These are phyloP conservation scores for Takifugu rubripes DNA, from an alignment of 2,797 vertebrate genomes.

Conservation along the genomic window DNA sequence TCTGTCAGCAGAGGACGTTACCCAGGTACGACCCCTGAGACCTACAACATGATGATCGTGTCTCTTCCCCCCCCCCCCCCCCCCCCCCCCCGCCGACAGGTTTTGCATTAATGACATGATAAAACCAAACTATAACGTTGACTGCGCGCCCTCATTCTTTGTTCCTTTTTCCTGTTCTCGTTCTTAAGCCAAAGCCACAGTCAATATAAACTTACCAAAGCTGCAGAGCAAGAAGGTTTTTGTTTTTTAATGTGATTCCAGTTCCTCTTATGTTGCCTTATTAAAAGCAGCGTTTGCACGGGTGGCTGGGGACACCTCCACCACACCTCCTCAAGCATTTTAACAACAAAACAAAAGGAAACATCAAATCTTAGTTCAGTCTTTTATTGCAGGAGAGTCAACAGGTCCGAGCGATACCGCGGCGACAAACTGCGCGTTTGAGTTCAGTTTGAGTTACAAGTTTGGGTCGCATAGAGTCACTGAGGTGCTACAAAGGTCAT, in stretches of 20 bases:
- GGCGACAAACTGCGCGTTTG: conserved; percentile 35
- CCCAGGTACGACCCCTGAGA: conserved; percentile 28
- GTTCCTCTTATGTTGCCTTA: conserved; percentile 83
- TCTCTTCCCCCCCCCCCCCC: conserved; percentile 15
- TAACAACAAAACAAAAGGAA: conserved; percentile 26
- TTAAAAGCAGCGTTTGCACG: conserved; percentile 81
- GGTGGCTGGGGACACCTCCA: conserved; percentile 69
- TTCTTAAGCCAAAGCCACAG: conserved; percentile 79
- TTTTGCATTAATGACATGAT: conserved; percentile 67
- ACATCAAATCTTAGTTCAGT: conserved; percentile 19
- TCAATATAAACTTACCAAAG: conserved; percentile 83
- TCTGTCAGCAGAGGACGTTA: conserved; percentile 21
- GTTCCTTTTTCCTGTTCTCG: conserved; percentile 67
- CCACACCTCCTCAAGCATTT: conserved; percentile 63
- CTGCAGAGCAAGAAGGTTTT: conserved; percentile 64
- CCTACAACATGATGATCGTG: conserved; percentile 5
- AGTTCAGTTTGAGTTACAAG: conserved; percentile 30
- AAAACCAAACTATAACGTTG: conserved; percentile 68
- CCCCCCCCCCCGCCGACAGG: conserved; percentile 35
- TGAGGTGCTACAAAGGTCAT: conserved; percentile 47
- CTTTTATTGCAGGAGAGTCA: conserved; percentile 55
- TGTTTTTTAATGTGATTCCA: conserved; percentile 73
- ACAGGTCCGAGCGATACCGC: conserved; percentile 31
- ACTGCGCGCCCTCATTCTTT: conserved; percentile 2
- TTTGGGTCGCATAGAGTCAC: conserved; percentile 36